Evolutionary conservation across 2,113 vertebrate species (phyloP).

Genomic region (Chunga burmeisteri): DNA sequence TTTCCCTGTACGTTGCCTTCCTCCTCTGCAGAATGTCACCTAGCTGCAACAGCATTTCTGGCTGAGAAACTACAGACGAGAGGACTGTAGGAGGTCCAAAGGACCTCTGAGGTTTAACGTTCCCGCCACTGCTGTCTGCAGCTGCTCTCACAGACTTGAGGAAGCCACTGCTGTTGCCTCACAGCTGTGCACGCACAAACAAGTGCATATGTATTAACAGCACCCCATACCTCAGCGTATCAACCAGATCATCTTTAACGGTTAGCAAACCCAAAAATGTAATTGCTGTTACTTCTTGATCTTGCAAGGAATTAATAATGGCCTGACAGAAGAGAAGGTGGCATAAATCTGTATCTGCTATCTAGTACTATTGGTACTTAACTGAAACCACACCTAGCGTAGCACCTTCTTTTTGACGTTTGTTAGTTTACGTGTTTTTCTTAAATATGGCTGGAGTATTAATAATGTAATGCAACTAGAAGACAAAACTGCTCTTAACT

Average conservation of each 20-base stretch:
- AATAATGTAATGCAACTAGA: neutral
- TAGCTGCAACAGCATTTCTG: neutral
- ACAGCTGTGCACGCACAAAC: neutral
- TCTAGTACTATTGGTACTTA: neutral
- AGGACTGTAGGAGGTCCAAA: too few relatives aligned
- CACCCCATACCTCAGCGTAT: rapidly evolving
- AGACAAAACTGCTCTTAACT: neutral
- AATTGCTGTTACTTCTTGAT: neutral
- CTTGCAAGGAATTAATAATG: neutral
- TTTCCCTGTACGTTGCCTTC: neutral
- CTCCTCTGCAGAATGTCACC: neutral
- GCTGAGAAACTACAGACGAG: neutral
- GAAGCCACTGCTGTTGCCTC: neutral
- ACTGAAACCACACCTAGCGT: rapidly evolving
- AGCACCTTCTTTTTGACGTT: neutral
- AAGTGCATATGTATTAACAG: rapidly evolving
- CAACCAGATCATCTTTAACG: rapidly evolving
- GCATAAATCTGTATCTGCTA: neutral
- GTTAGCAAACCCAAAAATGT: neutral
- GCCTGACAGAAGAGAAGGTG: neutral
- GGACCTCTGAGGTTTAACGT: rapidly evolving
- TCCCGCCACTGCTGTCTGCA: neutral
- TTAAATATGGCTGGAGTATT: neutral
- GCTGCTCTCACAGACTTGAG: too few relatives aligned
- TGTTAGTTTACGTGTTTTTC: neutral